phyloP scores from a whole-genome alignment of 2,797 vertebrate species.

The Trichosurus vulpecula region DNA sequence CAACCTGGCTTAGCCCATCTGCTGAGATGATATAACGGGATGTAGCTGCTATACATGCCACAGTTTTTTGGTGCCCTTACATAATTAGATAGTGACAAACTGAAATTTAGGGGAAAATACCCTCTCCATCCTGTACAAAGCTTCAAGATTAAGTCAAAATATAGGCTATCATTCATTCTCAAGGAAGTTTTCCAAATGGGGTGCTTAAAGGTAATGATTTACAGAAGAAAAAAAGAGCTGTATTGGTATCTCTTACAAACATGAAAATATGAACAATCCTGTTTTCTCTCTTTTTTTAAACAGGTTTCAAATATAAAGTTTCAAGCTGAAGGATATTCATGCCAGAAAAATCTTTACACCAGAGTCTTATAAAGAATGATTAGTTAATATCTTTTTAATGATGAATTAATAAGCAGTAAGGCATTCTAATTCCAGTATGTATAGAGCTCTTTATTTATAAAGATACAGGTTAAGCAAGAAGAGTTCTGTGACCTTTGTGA shows the following conservation, averaged over 20 bases:
- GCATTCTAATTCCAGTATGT: conserved; percentile 79
- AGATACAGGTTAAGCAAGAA: conserved; percentile 79
- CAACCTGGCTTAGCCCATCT: neutral
- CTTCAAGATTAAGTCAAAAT: conserved; percentile 18
- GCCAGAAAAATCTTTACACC: conserved; percentile 74
- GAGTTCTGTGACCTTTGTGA: conserved; percentile 83
- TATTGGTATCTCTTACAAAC: conserved; percentile 14
- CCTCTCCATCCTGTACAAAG: conserved; percentile 15
- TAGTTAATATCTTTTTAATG: conserved; percentile 84
- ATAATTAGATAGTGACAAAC: neutral
- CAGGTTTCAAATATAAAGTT: conserved; percentile 55
- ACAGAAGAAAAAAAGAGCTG: neutral
- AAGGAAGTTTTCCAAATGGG: conserved; percentile 10
- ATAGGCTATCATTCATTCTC: neutral
- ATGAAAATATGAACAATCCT: conserved; percentile 32
- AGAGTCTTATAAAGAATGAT: conserved; percentile 75
- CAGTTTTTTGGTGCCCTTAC: neutral
- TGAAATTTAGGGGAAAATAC: conserved; percentile 14
- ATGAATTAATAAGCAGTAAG: conserved; percentile 84
- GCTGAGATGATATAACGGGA: too few species aligned
- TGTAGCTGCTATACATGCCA: neutral
- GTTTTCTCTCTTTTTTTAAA: conserved; percentile 7
- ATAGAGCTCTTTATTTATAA: conserved; percentile 79
- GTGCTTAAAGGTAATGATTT: conserved; percentile 20
- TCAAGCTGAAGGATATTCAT: conserved; percentile 55